Conservation (phyloP, 2,113 vertebrate species). For the Argyrosomus japonicus region DNA sequence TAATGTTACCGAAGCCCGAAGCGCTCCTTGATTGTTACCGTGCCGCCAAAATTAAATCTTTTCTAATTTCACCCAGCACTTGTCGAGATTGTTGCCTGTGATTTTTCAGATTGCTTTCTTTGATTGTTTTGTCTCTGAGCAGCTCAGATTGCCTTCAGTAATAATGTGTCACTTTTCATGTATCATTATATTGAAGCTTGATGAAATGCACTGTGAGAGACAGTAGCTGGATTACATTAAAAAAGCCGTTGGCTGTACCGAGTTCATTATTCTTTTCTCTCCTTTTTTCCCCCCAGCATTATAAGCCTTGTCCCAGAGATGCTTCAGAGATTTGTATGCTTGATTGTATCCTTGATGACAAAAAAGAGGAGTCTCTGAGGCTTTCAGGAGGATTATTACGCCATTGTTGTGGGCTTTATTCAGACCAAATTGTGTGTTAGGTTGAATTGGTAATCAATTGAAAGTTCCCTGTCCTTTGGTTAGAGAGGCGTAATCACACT, state of each 20-base stretch:
- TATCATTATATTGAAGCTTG: conserved; percentile 75
- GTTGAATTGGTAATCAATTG: conserved; percentile 72
- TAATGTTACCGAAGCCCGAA: conserved; percentile 60
- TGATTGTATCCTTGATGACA: conserved; percentile 72
- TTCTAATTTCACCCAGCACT: conserved; percentile 77
- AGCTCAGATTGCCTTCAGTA: conserved; percentile 72
- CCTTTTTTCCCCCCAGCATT: conserved; percentile 27
- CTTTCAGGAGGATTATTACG: conserved; percentile 61
- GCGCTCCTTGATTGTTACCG: conserved; percentile 66
- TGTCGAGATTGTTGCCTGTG: conserved; percentile 72
- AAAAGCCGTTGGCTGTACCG: conserved; percentile 62
- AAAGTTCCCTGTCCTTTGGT: conserved; percentile 47
- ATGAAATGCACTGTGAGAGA: conserved; percentile 74
- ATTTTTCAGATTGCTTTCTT: conserved; percentile 79
- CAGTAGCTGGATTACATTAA: conserved; percentile 75
- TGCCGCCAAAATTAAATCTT: conserved; percentile 74
- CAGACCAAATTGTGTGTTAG: conserved; percentile 48
- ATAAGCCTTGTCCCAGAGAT: conserved; percentile 57
- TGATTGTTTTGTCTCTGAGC: conserved; percentile 78
- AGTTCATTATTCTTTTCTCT: conserved; percentile 67
- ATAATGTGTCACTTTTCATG: conserved; percentile 80
- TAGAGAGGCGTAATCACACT: conserved; percentile 56
- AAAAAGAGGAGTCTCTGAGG: conserved; percentile 53
- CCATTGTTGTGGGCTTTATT: conserved; percentile 60
- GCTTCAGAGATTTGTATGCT: conserved; percentile 59